Conservation (phyloP, 2,888 invertebrate genomes). For the Ochropacha duplaris region DNA sequence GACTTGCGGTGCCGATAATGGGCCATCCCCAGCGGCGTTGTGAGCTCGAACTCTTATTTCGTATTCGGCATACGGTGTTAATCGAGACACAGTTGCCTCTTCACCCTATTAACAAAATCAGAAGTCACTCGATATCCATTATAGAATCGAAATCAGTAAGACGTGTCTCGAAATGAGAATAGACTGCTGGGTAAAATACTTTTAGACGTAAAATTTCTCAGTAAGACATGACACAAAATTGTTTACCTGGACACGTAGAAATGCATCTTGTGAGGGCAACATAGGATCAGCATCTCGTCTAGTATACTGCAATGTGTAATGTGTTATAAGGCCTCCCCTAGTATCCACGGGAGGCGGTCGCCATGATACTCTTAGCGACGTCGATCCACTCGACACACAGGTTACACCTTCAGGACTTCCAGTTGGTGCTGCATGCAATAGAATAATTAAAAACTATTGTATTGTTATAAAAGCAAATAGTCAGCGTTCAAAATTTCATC, state of each 20-base stretch:
- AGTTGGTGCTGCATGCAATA: constrained; percentile 84
- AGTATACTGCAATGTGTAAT: constrained; percentile 75
- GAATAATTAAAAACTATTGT: constrained; percentile 17
- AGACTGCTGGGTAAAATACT: not conserved
- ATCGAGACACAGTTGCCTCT: constrained; percentile 89
- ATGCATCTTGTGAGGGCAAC: constrained; percentile 66
- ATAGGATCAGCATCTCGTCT: constrained; percentile 69
- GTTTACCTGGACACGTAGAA: constrained; percentile 67
- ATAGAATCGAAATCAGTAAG: not conserved
- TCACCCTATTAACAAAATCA: constrained; percentile 72
- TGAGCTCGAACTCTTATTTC: constrained; percentile 92
- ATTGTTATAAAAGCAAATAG: constrained; percentile 46
- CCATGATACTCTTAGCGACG: constrained; percentile 90
- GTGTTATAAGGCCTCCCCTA: constrained; percentile 85
- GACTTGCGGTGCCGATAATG: constrained; percentile 87
- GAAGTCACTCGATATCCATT: not conserved
- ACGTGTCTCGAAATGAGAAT: not conserved
- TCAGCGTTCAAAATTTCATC: constrained; percentile 66
- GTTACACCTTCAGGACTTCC: constrained; percentile 88
- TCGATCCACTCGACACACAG: constrained; percentile 88
- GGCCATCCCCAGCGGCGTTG: constrained; percentile 93
- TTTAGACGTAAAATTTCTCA: not conserved
- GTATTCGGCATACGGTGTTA: constrained; percentile 93
- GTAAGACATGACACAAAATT: not conserved
- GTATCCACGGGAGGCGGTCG: constrained; percentile 85